Evolutionary conservation across 2,797 vertebrate species (phyloP), one percentile per base, ranked within the genome.

Genomic region (Holocentrus rufus): DNA sequence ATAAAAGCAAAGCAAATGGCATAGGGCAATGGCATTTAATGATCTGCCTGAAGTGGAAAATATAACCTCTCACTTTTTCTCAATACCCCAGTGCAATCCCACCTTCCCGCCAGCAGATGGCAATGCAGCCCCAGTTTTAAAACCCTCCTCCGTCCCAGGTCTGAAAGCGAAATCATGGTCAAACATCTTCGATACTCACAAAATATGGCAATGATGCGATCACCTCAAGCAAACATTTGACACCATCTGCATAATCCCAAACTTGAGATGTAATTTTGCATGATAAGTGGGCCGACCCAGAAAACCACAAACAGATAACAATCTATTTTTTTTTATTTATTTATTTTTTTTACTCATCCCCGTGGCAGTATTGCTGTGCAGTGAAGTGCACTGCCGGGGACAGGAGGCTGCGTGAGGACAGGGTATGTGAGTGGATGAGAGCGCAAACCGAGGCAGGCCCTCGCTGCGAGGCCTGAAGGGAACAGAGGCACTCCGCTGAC

Each of bases 21-120:
- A 46, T 46, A 15, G 15, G 15, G 14, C 44, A 46, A 46, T 46
- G 15, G 44, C 44, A 46, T 46, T 46, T 46, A 17, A 46, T 46
- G 15, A 5, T 46, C 44, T 56, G 6, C 0, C 58, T 9, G 11
- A 11, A 59, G 20, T 31, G 5, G 14, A 25, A 66, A 53, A 46
- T 0, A 6, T 3, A n/a, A 46, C 3, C 20, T 23, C 18, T 1
- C 31, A 9, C 17, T 17, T 53, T 53, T 34, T 44, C 1, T 1
- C 7, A n/a, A 34, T 23, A 46, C 17, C 1, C 9, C 3, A 2
- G 0, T 90, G 90, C 63, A 78, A 70, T 81, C 39, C 20, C 5
- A 2, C 5, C n/a, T 2, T 34, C 30, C 0, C 0, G 52, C 88
- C 94, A 93, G 81, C 71, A 94, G 94, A 89, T 91, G 92, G 50